Evolutionary conservation across 2,888 invertebrate species (phyloP).

Genomic region (Tribolium freemani): DNA sequence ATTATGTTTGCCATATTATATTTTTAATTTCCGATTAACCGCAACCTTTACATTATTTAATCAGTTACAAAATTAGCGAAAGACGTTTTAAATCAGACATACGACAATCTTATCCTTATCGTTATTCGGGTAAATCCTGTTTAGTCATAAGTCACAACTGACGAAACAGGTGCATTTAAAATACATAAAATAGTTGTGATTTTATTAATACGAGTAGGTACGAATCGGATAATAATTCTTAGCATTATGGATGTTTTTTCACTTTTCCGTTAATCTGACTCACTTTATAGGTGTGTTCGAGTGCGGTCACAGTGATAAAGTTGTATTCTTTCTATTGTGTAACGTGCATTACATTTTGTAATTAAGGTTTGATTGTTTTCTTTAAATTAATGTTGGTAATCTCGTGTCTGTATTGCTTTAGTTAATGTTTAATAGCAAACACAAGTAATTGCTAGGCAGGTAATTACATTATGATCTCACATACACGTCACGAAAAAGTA

Average conservation of each 20-base stretch:
- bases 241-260: background rate
- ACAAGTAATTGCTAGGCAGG: constrained; percentile 1
- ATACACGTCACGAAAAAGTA: constrained; percentile 38
- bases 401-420: background rate
- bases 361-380: background rate
- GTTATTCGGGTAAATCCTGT: too few species aligned
- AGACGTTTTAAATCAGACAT: background rate
- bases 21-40: background rate
- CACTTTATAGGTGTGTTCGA: background rate
- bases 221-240: too few species aligned
- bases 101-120: background rate
- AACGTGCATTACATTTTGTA: background rate
- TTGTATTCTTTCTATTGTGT: background rate
- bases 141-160: too few species aligned
- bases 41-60: background rate
- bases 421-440: constrained; percentile 1
- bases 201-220: too few species aligned
- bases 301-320: background rate
- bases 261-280: background rate
- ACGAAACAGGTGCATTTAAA: too few species aligned
- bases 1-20: background rate
- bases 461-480: constrained; percentile 38
- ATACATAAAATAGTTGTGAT: too few species aligned
- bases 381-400: background rate
- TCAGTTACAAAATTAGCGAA: too few species aligned